These are phyloP conservation scores for Tetrao urogallus DNA, from an alignment of 2,113 vertebrate species.

Conservation along the genomic window DNA sequence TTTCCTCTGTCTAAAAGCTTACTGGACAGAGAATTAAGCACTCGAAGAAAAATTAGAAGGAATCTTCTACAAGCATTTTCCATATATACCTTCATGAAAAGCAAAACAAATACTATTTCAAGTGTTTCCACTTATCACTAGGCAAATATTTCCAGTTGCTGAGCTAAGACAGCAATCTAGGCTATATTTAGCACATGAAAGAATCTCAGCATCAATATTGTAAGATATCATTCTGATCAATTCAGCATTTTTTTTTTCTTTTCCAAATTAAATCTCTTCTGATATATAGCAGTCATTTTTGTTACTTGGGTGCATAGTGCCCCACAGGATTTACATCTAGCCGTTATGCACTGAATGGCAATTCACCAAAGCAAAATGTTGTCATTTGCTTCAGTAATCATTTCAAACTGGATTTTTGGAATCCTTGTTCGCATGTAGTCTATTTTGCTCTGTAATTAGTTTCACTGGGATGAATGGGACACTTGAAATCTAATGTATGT, in stretches of 20 bases:
- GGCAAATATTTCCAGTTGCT: neutral
- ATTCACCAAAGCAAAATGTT: neutral
- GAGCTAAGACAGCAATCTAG: neutral
- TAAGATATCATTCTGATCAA: neutral
- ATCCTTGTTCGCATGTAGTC: neutral
- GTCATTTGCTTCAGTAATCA: conserved; percentile 20
- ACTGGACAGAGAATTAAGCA: neutral
- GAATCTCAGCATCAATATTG: neutral
- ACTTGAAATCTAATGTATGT: conserved; percentile 45
- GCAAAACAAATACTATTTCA: neutral
- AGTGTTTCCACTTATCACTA: neutral
- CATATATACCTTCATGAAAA: neutral
- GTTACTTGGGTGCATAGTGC: neutral
- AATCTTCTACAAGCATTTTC: neutral
- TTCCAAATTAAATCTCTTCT: neutral
- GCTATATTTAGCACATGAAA: neutral
- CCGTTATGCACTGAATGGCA: neutral
- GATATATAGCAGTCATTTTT: neutral
- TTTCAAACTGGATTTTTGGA: neutral
- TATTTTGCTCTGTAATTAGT: conserved; percentile 43
- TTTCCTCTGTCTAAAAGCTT: neutral
- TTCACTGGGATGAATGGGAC: conserved; percentile 23
- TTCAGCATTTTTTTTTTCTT: neutral
- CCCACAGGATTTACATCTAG: neutral
- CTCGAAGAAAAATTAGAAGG: neutral